These are phyloP conservation scores for Campylorhamphus procurvoides DNA, from an alignment of 2,113 vertebrate species.

Conservation along the genomic window DNA sequence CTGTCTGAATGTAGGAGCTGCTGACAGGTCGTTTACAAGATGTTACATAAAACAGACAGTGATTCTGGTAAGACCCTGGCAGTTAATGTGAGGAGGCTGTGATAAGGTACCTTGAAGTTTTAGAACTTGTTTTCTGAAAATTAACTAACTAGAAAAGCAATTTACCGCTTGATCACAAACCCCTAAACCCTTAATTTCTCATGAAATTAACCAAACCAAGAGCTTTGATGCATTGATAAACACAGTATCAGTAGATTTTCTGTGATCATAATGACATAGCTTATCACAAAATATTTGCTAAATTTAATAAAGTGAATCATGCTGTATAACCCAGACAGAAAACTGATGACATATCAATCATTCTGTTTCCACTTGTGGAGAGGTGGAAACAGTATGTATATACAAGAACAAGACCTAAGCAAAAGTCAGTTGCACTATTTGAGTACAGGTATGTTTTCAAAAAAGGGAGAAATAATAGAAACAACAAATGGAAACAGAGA, in stretches of 20 bases:
- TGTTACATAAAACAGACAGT: background rate
- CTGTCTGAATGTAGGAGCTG: background rate
- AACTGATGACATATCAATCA: background rate
- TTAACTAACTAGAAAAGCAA: slow-evolving; percentile 17
- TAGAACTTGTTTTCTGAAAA: background rate
- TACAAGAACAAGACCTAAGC: background rate
- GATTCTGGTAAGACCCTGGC: background rate
- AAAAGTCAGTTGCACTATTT: background rate
- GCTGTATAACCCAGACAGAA: background rate
- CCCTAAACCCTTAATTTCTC: slow-evolving; percentile 8
- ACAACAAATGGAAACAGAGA: background rate
- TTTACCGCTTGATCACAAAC: slow-evolving; percentile 21
- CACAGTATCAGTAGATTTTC: background rate
- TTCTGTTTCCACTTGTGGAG: background rate
- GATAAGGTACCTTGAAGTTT: background rate
- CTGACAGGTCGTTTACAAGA: background rate
- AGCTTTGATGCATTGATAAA: background rate
- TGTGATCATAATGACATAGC: background rate
- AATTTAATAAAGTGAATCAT: background rate
- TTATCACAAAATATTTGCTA: background rate
- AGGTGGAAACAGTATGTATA: background rate
- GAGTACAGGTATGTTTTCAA: background rate
- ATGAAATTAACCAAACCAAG: slow-evolving; percentile 20
- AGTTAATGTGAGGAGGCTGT: background rate
- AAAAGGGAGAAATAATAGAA: background rate